Conservation (phyloP, 2,113 vertebrate genomes). For the Malurus melanocephalus region DNA sequence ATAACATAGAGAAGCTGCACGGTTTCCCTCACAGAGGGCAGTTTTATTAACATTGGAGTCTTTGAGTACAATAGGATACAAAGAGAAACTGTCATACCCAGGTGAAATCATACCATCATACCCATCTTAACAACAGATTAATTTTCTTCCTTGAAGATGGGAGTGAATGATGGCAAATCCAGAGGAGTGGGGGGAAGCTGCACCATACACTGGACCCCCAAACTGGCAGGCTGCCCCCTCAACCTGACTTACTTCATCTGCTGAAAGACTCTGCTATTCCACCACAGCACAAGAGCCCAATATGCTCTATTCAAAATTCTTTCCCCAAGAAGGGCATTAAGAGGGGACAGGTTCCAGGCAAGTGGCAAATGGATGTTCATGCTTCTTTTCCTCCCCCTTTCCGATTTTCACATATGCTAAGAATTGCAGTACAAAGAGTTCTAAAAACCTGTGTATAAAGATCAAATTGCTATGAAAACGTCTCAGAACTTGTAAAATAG, state of each 20-base stretch:
- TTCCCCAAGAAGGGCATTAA: background rate
- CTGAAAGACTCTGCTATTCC: background rate
- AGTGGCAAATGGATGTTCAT: conserved; percentile 1
- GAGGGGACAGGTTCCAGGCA: background rate
- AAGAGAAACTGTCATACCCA: background rate
- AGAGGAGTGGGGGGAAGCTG: background rate
- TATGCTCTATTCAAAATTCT: background rate
- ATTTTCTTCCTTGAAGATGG: background rate
- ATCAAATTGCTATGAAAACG: conserved; percentile 64
- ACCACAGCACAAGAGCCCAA: background rate
- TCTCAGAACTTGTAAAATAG: conserved; percentile 61
- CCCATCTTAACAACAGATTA: background rate
- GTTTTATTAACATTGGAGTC: background rate
- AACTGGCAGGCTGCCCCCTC: background rate
- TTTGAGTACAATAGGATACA: background rate
- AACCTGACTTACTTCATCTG: background rate
- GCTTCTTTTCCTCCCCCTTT: background rate
- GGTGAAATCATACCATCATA: background rate
- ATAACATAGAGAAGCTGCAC: background rate
- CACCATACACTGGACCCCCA: fast-evolving
- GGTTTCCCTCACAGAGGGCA: background rate
- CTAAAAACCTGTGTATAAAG: conserved; percentile 56
- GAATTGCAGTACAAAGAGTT: conserved; percentile 45
- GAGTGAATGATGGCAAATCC: background rate
- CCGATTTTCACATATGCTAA: background rate